Conservation (phyloP, 2,797 vertebrate genomes). For the Echiichthys vipera region DNA sequence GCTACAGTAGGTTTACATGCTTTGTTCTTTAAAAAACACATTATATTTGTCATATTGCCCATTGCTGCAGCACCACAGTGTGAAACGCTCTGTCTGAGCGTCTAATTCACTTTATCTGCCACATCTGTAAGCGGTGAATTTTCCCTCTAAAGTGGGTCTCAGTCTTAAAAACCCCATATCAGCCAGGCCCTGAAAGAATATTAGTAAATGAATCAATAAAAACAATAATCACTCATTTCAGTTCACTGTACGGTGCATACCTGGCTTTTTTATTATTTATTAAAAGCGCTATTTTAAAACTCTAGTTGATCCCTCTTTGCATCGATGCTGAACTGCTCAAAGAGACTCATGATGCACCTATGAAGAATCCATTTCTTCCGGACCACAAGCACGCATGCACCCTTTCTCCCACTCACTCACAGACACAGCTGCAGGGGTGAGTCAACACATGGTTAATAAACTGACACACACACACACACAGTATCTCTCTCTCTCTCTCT, state of each 20-base stretch:
- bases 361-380: conserved; percentile 27
- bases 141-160: no score
- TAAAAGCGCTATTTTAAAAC: neutral
- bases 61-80: no score
- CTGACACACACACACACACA: conserved; percentile 51
- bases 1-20: no score
- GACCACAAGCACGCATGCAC: conserved; percentile 25
- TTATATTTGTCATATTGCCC: no score
- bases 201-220: no score
- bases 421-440: conserved; percentile 63
- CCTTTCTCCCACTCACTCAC: conserved; percentile 5
- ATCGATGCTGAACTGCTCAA: neutral
- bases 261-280: neutral
- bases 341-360: conserved; percentile 13
- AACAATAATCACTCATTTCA: neutral
- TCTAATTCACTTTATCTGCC: no score
- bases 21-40: no score
- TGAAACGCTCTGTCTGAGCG: no score
- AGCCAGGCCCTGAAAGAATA: no score
- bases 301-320: neutral
- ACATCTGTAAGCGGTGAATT: no score
- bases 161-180: no score
- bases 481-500: conserved; percentile 26
- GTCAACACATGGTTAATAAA: conserved; percentile 79
- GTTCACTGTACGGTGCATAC: no score